A percentile compares a stretch with the other conserved stretches of the same genome.
Conservation (phyloP, 2,888 invertebrate genomes). For the Oasisia sp. region DNA sequence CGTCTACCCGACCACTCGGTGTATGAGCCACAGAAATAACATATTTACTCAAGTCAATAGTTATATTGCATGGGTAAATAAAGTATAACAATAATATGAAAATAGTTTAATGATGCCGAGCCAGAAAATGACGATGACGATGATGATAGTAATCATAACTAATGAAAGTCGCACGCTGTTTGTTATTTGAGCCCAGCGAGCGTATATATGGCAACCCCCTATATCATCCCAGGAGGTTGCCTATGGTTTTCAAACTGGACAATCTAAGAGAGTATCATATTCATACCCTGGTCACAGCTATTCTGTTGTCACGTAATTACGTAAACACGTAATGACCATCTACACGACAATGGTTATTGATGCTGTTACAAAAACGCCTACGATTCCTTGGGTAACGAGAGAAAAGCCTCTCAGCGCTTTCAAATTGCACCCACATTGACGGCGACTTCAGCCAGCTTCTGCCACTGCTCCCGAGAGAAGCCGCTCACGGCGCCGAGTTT, state of each 20-base stretch:
- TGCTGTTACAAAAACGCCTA: too few species aligned
- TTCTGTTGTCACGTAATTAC: too few species aligned
- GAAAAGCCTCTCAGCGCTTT: not conserved
- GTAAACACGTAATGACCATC: too few species aligned
- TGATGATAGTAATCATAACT: not conserved
- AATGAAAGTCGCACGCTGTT: not conserved
- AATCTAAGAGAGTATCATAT: too few species aligned
- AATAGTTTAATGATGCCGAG: not conserved
- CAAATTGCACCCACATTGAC: slow-evolving; percentile 26
- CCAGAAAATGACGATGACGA: not conserved
- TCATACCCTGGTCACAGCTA: too few species aligned
- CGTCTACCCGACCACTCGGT: not conserved
- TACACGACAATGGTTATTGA: too few species aligned
- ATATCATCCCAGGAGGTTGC: too few species aligned
- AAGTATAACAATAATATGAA: not conserved
- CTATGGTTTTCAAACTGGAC: too few species aligned
- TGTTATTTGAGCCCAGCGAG: not conserved
- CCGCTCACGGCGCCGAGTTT: slow-evolving; percentile 30
- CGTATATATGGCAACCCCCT: not conserved
- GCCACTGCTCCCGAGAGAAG: slow-evolving; percentile 32
- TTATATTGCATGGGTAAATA: not conserved
- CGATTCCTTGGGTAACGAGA: not conserved
- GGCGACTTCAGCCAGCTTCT: slow-evolving; percentile 29
- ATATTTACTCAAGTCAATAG: not conserved
- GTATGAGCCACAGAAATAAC: not conserved